Evolutionary conservation across 2,113 vertebrate species (phyloP), one percentile per base, ranked within the genome.

Genomic region (Recurvirostra avosetta): DNA sequence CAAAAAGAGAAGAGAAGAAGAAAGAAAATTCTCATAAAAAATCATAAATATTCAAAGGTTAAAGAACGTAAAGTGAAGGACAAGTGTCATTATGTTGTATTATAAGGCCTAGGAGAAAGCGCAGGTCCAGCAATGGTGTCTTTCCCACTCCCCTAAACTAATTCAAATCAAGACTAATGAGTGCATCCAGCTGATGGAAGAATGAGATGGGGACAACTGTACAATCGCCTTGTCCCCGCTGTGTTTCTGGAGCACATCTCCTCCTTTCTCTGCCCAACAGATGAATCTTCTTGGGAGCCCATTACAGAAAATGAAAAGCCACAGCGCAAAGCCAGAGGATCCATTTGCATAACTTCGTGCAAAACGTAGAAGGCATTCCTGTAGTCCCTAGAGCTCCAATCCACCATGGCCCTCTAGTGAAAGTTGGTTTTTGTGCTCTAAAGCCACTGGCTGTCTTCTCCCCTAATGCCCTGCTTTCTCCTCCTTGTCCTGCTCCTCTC

Each of bases 201-300:
- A 56, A 49, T 14, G 45, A 43, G 8, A 10, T 11, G 41, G 11
- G 16, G 49, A 18, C 43, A 49, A 30, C 40, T 82, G 20, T 43
- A 40, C 36, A 52, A n/a, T 5, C 5, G 5, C 27, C 22, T n/a
- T 0, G 2, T 22, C 7, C 6, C 26, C 1, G 0, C 17, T 0
- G 5, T 14, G 47, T 61, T 94, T 80, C 63, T 89, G 67, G 32
- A 80, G 32, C 67, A 45, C 50, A 56, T 45, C 22, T 72, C 36
- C n/a, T 72, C 40, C 21, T 62, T 83, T 41, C 41, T 73, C 53
- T 83, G 76, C 29, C 62, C 34, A 59, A 55, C 52, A 55, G 4
- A 67, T 40, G 27, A 63, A 65, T 25, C 71, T 30, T 41, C 53
- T 76, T 47, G 34, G n/a, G 32, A 86, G 2, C 25, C 23, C 15